Evolutionary conservation across 2,888 invertebrate species (phyloP).

Genomic region (Nycteola revayana): DNA sequence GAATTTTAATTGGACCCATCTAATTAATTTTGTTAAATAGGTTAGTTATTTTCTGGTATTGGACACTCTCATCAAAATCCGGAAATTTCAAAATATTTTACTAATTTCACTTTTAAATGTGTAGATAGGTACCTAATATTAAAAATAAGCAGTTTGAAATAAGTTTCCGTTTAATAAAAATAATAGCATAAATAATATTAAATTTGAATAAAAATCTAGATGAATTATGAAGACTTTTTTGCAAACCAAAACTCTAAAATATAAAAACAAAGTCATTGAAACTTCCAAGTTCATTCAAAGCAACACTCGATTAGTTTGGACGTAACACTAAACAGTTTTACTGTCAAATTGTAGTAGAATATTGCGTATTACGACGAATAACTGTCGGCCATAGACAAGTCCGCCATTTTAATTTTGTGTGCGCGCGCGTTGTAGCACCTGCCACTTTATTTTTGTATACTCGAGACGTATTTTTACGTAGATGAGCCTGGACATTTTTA

Average conservation of each 20-base stretch:
- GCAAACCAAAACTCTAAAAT: conserved; percentile 8
- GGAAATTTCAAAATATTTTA: too few relatives aligned
- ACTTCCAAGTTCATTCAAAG: conserved; percentile 50
- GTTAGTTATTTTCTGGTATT: too few relatives aligned
- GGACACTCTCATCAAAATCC: too few relatives aligned
- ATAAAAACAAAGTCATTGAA: conserved; percentile 38
- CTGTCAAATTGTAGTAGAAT: conserved; percentile 56
- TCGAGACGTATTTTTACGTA: conserved; percentile 61
- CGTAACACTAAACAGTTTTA: conserved; percentile 42
- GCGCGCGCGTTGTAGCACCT: conserved; percentile 56
- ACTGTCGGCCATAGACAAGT: conserved; percentile 55
- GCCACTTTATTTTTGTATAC: conserved; percentile 60
- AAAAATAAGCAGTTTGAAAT: too few relatives aligned
- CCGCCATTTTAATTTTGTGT: conserved; percentile 60
- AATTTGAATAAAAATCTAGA: too few relatives aligned
- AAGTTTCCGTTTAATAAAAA: too few relatives aligned
- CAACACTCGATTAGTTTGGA: conserved; percentile 42
- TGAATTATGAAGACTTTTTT: too few relatives aligned
- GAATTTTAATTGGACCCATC: too few relatives aligned
- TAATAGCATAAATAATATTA: too few relatives aligned
- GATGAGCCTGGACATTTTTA: conserved; percentile 65
- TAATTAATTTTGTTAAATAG: too few relatives aligned
- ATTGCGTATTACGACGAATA: conserved; percentile 54
- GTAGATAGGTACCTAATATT: too few relatives aligned
- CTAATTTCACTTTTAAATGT: too few relatives aligned